Conservation (phyloP, 2,888 invertebrate species). For the Zhuqinia jingwanae region DNA sequence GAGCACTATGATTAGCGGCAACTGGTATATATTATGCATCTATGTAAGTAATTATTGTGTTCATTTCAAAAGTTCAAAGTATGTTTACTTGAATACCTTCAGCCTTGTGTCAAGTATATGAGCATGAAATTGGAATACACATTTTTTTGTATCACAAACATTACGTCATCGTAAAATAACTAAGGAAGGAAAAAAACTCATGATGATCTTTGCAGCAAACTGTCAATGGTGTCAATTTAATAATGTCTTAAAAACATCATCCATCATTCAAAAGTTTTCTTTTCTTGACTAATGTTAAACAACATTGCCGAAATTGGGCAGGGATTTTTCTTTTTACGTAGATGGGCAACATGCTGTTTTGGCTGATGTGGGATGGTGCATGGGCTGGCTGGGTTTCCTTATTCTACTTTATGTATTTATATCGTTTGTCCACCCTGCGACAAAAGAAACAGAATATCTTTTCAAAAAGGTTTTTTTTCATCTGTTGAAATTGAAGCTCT, state of each 20-base stretch:
- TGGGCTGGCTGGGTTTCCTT: slow-evolving; percentile 34
- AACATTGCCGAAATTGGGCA: slow-evolving; percentile 61
- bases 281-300: slow-evolving; percentile 37
- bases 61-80: too few species aligned
- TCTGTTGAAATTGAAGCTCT: slow-evolving; percentile 37
- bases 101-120: too few species aligned
- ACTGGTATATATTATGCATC: too few species aligned
- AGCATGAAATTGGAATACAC: too few species aligned
- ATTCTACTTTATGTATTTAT: slow-evolving; percentile 15
- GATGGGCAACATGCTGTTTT: slow-evolving; percentile 40
- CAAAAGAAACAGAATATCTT: slow-evolving; percentile 19
- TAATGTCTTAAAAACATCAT: slow-evolving; percentile 41
- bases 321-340: slow-evolving; percentile 30
- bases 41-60: too few species aligned
- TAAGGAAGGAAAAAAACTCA: neutral
- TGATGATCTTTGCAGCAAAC: neutral
- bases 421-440: slow-evolving; percentile 29
- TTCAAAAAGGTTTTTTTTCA: neutral
- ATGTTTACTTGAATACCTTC: too few species aligned
- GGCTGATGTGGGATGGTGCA: slow-evolving; percentile 21
- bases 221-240: slow-evolving; percentile 27
- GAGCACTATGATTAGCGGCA: too few species aligned
- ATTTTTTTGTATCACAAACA: too few species aligned
- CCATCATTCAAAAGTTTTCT: slow-evolving; percentile 46
- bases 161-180: neutral